Evolutionary conservation across 2,888 invertebrate species (phyloP), one percentile per base, ranked within the genome.

Genomic region (Metalampra italica): DNA sequence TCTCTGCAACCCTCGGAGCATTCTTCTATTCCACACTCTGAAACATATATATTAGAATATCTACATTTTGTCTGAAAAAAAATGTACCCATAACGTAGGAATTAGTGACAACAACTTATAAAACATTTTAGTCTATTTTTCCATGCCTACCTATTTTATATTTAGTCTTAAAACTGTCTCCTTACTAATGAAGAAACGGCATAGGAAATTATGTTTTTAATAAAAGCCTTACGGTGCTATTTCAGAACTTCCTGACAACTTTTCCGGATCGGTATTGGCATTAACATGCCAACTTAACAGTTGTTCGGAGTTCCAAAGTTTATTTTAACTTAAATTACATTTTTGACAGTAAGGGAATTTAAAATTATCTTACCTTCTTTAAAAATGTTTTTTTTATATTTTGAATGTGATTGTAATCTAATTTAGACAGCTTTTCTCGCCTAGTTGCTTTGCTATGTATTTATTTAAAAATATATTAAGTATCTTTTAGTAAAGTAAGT

Each of bases 1-100:
- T 68, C 65, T 49, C 65, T 76, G 52, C 88, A 89, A 8, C 76
- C 74, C 41, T 82, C 84, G 7, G 78, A 67, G 55, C 88, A 88
- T 64, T 89, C 88, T 66, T 82, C 83, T 50, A 82, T 74, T 1
- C 81, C 83, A 53, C 88, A 89, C 54, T 84, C 88, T 89, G 66
- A 9, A 71, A 73, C 29, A 9, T 34, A 32, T n/a, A 36, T 2
- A 3, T 8, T 11, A 14, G 29, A 7, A 12, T 9, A 38, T 5
- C 36, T 9, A 12, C 32, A n/a, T 9, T 5, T 43, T n/a, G 7
- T 13, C 9, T 22, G 22, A 41, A 22, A 29, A n/a, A 41, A 41
- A 13, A 44, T n/a, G n/a, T n/a, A n/a, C n/a, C n/a, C n/a, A n/a
- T n/a, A n/a, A n/a, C n/a, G n/a, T 44, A 29, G 29, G 22, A 5